A percentile compares a stretch with the other conserved stretches of the same genome.
Conservation (phyloP, 2,797 vertebrate genomes). For the Synanceia verrucosa region DNA sequence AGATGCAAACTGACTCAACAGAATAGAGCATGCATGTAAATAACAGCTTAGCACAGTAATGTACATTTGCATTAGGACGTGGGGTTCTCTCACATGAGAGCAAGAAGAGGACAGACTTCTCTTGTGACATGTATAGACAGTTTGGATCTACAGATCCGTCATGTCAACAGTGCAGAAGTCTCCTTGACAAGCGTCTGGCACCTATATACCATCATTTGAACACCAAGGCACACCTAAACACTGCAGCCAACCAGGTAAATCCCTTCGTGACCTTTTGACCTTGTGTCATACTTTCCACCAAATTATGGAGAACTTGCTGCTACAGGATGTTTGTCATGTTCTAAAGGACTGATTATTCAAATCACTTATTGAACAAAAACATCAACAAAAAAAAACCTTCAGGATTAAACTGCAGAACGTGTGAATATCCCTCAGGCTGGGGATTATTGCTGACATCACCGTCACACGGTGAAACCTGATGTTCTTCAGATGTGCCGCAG, state of each 20-base stretch:
- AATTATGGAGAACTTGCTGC: neutral
- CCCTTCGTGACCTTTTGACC: neutral
- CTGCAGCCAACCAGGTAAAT: neutral
- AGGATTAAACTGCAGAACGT: neutral
- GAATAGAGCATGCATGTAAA: neutral
- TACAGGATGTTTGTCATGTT: neutral
- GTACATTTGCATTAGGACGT: neutral
- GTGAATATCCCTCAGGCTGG: neutral
- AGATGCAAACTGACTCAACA: neutral
- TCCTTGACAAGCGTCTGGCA: neutral
- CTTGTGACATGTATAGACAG: neutral
- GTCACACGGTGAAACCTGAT: no score
- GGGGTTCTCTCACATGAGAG: neutral
- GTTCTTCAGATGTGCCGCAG: neutral
- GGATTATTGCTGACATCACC: neutral
- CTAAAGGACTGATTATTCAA: neutral
- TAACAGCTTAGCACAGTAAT: neutral
- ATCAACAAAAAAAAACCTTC: neutral
- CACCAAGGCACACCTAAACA: neutral
- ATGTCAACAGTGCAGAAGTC: neutral
- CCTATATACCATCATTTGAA: neutral
- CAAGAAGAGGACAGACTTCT: neutral
- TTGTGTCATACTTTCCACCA: neutral
- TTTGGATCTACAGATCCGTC: neutral
- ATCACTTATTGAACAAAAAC: no score